phyloP scores from a whole-genome alignment of 2,888 invertebrate species.

The Drosophila rubida region DNA sequence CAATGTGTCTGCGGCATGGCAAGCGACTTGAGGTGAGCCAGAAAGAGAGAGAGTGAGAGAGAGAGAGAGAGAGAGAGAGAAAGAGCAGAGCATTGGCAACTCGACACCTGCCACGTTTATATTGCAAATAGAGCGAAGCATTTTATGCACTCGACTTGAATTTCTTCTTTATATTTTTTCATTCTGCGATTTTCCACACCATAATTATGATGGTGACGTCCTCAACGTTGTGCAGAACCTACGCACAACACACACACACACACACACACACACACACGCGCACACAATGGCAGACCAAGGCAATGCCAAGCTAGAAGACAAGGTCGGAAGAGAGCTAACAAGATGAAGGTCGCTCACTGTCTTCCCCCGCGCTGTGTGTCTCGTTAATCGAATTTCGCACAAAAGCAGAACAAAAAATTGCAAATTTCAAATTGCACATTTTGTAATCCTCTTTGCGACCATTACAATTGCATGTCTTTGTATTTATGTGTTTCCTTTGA shows the following conservation, averaged over 20 bases:
- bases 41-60: not conserved
- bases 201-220: conserved; percentile 21
- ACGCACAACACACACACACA: conserved; percentile 9
- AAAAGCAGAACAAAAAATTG: conserved; percentile 7
- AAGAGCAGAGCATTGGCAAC: conserved; percentile 39
- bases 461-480: conserved; percentile 10
- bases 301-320: not conserved
- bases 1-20: not conserved
- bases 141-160: conserved; percentile 56
- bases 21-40: not conserved
- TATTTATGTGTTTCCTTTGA: conserved; percentile 13
- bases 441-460: conserved; percentile 19
- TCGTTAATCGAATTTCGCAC: conserved; percentile 20
- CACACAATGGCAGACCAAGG: not conserved
- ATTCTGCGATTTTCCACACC: conserved; percentile 5
- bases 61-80: not conserved
- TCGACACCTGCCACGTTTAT: conserved; percentile 52
- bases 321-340: conserved; percentile 4
- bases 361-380: not conserved
- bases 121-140: conserved; percentile 51
- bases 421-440: conserved; percentile 25
- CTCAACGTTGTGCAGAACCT: not conserved
- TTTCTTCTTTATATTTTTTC: not conserved
- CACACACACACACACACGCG: no score
- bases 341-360: not conserved